Conservation (phyloP, 2,797 vertebrate genomes). For the Chloroceryle inda region DNA sequence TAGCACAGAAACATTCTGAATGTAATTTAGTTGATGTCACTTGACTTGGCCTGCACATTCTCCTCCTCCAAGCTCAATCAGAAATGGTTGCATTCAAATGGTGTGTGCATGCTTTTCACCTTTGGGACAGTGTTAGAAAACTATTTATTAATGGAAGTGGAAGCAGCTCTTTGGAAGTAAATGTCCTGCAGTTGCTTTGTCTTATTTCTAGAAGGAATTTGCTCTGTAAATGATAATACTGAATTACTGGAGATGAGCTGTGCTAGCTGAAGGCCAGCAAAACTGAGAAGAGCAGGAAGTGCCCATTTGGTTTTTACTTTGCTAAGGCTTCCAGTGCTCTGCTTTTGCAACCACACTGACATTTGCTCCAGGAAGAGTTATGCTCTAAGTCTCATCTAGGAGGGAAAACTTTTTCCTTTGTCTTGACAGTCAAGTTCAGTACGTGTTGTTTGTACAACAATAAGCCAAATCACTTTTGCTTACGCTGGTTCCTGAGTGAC, state of each 20-base stretch:
- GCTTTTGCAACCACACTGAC: background rate
- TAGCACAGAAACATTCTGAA: background rate
- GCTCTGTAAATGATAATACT: background rate
- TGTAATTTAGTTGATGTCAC: background rate
- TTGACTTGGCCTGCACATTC: background rate
- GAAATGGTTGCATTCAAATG: background rate
- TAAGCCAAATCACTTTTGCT: background rate
- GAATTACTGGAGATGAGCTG: background rate
- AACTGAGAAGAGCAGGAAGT: background rate
- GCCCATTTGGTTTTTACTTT: background rate
- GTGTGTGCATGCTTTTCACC: background rate
- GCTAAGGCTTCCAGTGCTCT: background rate
- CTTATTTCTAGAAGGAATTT: background rate
- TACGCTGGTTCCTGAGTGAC: background rate
- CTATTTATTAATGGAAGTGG: background rate
- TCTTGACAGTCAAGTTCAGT: background rate
- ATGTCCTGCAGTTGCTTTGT: background rate
- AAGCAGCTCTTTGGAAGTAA: conserved; percentile 3
- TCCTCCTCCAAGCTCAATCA: background rate
- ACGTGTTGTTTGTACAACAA: background rate
- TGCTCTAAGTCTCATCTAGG: background rate
- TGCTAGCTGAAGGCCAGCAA: background rate
- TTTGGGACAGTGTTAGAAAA: background rate
- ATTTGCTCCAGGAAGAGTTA: background rate
- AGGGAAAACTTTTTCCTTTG: background rate